Evolutionary conservation across 2,797 vertebrate genomes (phyloP), one percentile per base, ranked within the genome.

Genomic region (Centroberyx gerrardi): DNA sequence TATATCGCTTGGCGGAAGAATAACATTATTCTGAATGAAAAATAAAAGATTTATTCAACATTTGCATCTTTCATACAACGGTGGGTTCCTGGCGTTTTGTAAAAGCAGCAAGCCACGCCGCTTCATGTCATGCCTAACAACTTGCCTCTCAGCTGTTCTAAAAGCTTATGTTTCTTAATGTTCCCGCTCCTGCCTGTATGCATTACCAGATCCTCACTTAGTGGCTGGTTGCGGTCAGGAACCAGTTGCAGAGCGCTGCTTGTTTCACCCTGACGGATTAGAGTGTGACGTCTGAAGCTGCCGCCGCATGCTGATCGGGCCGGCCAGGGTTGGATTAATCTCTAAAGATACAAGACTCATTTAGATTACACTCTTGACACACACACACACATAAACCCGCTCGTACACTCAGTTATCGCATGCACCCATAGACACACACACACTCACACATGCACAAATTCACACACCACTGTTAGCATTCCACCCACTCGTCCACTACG

Each of bases 201-300:
- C 18, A 44, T 76, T 40, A 76, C 52, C 72, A 54, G 31, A 65
- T 70, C 53, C 31, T 72, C 28, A 60, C 48, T 46, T 10, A 44
- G 70, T 18, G 66, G 38, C 54, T 28, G 49, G 44, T 62, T 69
- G 75, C 27, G 1, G 49, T 76, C 61, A 75, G 66, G 65, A 87
- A 69, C 72, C 77, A 75, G 80, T 68, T 69, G 22, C 77, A 74
- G 74, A 64, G 79, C 10, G 0, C 72, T 56, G 78, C 80, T 79
- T 81, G 84, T 88, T 88, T 88, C 36, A 74, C 71, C 63, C 80
- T 29, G 54, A 67, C 81, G 89, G 89, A 93, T 92, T 93, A 92
- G 53, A 80, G 85, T 28, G 76, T 93, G 89, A 93, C 90, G 85
- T 93, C 83, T 78, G 79, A 87, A 76, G 72, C 51, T 13, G 7